Base-by-base conservation (phyloP, 2,888 invertebrate genomes). In the Diabrotica balteata region DNA sequence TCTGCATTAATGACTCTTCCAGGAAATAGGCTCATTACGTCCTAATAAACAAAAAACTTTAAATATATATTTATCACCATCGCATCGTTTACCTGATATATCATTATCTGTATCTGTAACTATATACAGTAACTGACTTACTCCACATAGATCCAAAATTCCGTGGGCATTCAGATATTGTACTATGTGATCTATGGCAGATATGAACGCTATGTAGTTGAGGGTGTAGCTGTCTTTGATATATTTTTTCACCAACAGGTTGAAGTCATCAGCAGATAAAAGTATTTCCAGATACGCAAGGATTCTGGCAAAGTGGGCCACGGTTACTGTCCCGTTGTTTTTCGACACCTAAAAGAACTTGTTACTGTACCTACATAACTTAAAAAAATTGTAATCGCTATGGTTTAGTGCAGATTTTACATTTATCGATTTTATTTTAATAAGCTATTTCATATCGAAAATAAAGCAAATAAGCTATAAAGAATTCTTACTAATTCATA, bases 181-280 rank as follows among this genome's bases (percentile, higher is more conserved):
- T 72, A 89, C 88, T 32, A 90, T 88, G 10, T 90, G 88, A 64
- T 92, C 90, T 8, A 93, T 85, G 2, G 90, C 88, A 63, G 88
- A 86, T 7, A 93, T 83, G 80, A 94, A 93, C 7, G 91, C 91
- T 8, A 93, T 87, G 78, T 93, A 94, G 83, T 93, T 93, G 1
- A 94, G 84, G 42, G 92, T 90, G 82, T 92, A 93, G 3, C 90
- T 88, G 82, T 93, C 90, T 80, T 91, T 92, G 76, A 92, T 87
- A 83, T 91, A 94, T 76, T 90, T 89, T 76, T 92, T 91, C 64
- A 93, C 87, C 10, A 94, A 84, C 55, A 94, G 83, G 76, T 90
- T 86, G 81, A 92, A 92, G 83, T 94, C 93, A 17, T 91, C 89
- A 2, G 91, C 86, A 0, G 90, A 90, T 17, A 93, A 83, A 44